Evolutionary conservation across 2,113 vertebrate genomes (phyloP).

Genomic region (Thunnus thynnus): DNA sequence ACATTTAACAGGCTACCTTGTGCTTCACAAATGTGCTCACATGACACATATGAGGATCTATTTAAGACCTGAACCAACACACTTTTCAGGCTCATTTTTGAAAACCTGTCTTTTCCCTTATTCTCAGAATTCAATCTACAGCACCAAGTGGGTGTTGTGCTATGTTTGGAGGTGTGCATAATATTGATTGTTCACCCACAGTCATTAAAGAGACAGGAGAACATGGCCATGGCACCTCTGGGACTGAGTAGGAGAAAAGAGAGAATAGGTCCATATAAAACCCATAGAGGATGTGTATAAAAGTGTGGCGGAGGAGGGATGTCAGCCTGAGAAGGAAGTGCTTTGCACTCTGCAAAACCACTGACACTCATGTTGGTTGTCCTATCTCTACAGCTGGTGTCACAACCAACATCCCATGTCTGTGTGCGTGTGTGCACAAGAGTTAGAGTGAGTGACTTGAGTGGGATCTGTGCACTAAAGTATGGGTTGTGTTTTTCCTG

Average conservation of each 20-base stretch:
- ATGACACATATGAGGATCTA: conserved; percentile 2
- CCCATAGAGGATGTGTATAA: conserved; percentile 69
- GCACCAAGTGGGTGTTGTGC: conserved; percentile 67
- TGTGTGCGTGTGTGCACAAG: not conserved
- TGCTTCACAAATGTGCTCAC: conserved; percentile 24
- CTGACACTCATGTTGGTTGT: conserved; percentile 41
- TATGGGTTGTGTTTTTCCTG: conserved; percentile 60
- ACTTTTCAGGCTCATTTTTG: not conserved
- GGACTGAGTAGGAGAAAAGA: conserved; percentile 75
- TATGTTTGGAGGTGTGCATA: conserved; percentile 78
- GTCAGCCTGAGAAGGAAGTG: conserved; percentile 62
- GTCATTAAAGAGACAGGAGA: conserved; percentile 77
- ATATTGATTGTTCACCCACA: conserved; percentile 80
- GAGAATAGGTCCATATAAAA: conserved; percentile 65
- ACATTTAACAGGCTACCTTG: not conserved
- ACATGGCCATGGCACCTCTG: conserved; percentile 66
- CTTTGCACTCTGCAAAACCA: conserved; percentile 53
- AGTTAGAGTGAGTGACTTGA: conserved; percentile 55
- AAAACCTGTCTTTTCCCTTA: conserved; percentile 36
- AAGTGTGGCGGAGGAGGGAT: conserved; percentile 53
- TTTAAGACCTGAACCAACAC: not conserved
- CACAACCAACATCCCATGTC: conserved; percentile 24
- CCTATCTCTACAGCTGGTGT: conserved; percentile 62
- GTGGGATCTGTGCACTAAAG: conserved; percentile 53
- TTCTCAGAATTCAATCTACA: conserved; percentile 56